These are phyloP conservation scores for Trachelus iudaicus DNA, from an alignment of 2,888 invertebrate species.

Conservation along the genomic window DNA sequence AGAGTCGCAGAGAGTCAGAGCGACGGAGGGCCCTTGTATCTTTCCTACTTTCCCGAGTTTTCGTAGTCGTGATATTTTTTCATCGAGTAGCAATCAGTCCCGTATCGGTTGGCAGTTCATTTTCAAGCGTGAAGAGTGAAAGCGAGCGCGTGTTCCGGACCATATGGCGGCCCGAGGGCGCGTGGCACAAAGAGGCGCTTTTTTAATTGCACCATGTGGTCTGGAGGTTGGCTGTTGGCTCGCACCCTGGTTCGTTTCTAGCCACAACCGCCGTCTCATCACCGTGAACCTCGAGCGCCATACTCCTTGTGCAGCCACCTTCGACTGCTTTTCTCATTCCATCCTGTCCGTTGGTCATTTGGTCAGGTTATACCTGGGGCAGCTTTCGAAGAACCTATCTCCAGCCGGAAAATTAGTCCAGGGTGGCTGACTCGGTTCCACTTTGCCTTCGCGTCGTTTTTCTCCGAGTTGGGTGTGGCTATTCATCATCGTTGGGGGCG, in stretches of 20 bases:
- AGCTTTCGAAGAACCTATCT: conserved; percentile 1
- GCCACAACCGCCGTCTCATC: conserved; percentile 51
- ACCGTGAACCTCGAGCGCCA: neutral
- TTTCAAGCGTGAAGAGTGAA: conserved; percentile 5
- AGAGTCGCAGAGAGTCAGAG: neutral
- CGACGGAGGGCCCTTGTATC: neutral
- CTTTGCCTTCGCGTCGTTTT: neutral
- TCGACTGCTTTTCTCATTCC: neutral
- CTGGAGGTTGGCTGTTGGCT: conserved; percentile 19
- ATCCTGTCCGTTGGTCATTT: neutral
- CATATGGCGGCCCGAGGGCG: conserved; percentile 55
- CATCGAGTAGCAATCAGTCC: conserved; percentile 12
- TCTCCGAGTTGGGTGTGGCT: conserved; percentile 8
- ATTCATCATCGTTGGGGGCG: conserved; percentile 18
- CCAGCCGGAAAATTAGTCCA: neutral
- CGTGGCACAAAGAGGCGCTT: conserved; percentile 51
- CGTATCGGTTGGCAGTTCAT: conserved; percentile 22
- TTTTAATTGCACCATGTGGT: conserved; percentile 64
- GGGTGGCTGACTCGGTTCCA: neutral
- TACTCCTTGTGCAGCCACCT: neutral
- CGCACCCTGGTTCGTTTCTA: conserved; percentile 43
- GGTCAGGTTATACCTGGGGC: neutral
- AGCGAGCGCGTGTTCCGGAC: conserved; percentile 22
- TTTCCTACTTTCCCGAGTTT: neutral
- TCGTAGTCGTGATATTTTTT: neutral